phyloP scores from a whole-genome alignment of 2,888 invertebrate genomes.

The Drosophila glabriapex region DNA sequence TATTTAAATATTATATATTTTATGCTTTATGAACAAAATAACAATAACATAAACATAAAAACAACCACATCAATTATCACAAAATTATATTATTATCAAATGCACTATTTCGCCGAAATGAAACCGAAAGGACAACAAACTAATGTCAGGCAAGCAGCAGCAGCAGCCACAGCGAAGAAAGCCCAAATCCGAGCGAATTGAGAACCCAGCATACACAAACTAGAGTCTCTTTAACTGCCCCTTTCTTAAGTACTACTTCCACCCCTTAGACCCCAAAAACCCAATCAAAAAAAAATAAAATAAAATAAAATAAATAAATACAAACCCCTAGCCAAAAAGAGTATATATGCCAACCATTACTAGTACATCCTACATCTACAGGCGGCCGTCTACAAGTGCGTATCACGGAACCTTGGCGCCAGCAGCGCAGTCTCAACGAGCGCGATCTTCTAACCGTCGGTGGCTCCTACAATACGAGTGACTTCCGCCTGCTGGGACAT shows the following conservation, averaged over 20 bases:
- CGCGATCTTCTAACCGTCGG: constrained; percentile 81
- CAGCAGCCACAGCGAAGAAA: constrained; percentile 20
- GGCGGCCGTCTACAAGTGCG: constrained; percentile 80
- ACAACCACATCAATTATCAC: constrained; percentile 16
- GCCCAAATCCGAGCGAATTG: constrained; percentile 38
- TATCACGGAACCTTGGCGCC: constrained; percentile 82
- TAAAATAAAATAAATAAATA: neutral
- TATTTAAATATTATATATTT: constrained; percentile 40
- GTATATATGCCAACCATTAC: constrained; percentile 49
- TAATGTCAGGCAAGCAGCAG: constrained; percentile 70
- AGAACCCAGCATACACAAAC: constrained; percentile 19
- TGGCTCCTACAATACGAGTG: constrained; percentile 68
- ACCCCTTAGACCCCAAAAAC: neutral
- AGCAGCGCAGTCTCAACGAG: constrained; percentile 84
- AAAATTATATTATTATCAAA: constrained; percentile 30
- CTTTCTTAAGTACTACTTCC: constrained; percentile 15
- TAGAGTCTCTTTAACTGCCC: constrained; percentile 14
- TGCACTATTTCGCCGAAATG: constrained; percentile 46
- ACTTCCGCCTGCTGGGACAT: constrained; percentile 78
- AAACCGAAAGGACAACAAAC: constrained; percentile 78
- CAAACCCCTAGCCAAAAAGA: constrained; percentile 25
- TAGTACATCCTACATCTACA: constrained; percentile 74
- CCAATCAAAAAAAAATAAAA: neutral
- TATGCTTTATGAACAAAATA: constrained; percentile 28
- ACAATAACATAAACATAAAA: constrained; percentile 5